Base-by-base conservation (phyloP, 1,140 invertebrate genomes). In the Notospermus geniculatus region DNA sequence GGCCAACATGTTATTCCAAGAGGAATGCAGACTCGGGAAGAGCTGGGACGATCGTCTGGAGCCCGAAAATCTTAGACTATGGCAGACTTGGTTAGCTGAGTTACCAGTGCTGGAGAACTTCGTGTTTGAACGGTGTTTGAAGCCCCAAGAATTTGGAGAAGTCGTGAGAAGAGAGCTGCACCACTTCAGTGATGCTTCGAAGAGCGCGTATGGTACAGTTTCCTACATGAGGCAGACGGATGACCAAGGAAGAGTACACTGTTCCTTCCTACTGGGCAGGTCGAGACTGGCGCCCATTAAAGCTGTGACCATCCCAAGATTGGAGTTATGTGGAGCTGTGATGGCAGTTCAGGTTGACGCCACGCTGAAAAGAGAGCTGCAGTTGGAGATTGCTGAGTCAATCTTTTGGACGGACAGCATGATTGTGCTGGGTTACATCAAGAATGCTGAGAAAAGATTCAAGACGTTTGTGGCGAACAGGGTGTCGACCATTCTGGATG, bases 41-140 rank as follows among this genome's bases (percentile, higher is more conserved):
- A 53, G 22, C 19, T 67, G 66, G 66, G 66, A 67, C 46, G 66
- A 64, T 25, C 22, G 29, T 1, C 7, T 67, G 17, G n/a, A n/a
- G n/a, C 52, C 54, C 23, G 59, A 52, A 5, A 4, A 56, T 1
- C 9, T 13, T 2, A 2, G 11, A 27, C 2, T 2, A 29, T 60
- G 62, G 62, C 2, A 60, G 29, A 36, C 13, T 9, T 61, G 55
- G 62, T 13, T 23, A 30, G 7, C 30, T 17, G 29, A 63, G 19
- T 19, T 67, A 36, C 43, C 29, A 2, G 22, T 60, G 22, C 23
- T 61, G 7, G 5, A 19, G 15, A 45, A 28, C 13, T 43, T 64
- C 22, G 0, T 19, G 7, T 29, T 54, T 15, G 11, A 11, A 19
- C 27, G 60, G n/a, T 67, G 58, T 25, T 43, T 46, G 1, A 60